Conservation (phyloP, 2,888 invertebrate species). For the Hanleya hanleyi region DNA sequence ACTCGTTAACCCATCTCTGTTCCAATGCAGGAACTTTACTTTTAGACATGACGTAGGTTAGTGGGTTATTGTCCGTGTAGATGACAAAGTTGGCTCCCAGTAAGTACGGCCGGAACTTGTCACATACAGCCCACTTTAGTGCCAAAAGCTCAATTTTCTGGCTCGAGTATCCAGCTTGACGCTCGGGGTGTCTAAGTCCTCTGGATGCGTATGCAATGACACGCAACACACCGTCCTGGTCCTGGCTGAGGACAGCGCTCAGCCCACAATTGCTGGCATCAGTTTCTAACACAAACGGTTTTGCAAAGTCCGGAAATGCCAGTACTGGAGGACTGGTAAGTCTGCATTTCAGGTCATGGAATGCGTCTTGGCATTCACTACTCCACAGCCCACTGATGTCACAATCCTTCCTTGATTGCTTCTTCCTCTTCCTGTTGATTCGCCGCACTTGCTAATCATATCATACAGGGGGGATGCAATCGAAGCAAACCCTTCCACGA, state of each 20-base stretch:
- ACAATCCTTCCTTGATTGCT: not conserved
- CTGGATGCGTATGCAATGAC: constrained; percentile 34
- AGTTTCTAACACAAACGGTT: constrained; percentile 17
- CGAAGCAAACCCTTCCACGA: not conserved
- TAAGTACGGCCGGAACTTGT: constrained; percentile 32
- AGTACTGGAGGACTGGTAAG: constrained; percentile 32
- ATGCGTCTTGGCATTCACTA: constrained; percentile 26
- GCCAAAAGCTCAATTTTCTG: constrained; percentile 36
- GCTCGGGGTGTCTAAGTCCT: constrained; percentile 19
- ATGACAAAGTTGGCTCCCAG: constrained; percentile 22
- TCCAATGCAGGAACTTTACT: constrained; percentile 26
- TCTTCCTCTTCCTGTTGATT: not conserved
- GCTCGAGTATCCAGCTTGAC: constrained; percentile 27
- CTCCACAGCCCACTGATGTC: constrained; percentile 14
- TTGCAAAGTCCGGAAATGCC: constrained; percentile 29
- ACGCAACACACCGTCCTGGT: constrained; percentile 18
- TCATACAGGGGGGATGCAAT: not conserved
- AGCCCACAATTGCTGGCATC: constrained; percentile 25
- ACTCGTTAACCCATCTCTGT: constrained; percentile 30
- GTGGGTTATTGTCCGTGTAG: constrained; percentile 27
- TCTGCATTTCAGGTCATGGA: constrained; percentile 27
- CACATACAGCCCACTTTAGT: constrained; percentile 37
- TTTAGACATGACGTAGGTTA: constrained; percentile 16
- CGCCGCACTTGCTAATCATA: not conserved
- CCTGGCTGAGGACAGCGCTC: constrained; percentile 31